phyloP scores from a whole-genome alignment of 2,113 vertebrate species.

The Prochilodus magdalenae region DNA sequence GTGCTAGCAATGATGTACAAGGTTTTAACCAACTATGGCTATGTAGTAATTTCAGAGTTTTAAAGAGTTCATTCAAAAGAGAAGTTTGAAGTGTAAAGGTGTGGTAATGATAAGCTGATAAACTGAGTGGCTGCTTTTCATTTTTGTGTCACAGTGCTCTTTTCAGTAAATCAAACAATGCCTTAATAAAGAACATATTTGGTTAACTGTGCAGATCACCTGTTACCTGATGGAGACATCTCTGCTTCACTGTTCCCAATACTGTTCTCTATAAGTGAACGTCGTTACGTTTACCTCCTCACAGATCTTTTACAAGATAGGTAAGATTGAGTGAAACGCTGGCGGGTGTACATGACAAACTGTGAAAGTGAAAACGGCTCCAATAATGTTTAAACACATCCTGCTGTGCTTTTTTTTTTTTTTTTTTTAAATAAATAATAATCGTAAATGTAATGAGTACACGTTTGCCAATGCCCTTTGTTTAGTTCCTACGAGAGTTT shows the following conservation, averaged over 20 bases:
- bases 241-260: neutral
- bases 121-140: neutral
- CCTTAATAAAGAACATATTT: conserved; percentile 41
- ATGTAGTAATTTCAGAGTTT: neutral
- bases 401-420: neutral
- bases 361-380: neutral
- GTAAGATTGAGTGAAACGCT: neutral
- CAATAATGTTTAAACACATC: neutral
- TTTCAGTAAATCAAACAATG: conserved; percentile 34
- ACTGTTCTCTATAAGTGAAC: neutral
- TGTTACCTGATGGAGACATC: neutral
- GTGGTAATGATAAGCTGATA: neutral
- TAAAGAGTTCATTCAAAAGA: conserved; percentile 19
- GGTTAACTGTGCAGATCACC: conserved; percentile 6
- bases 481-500: neutral
- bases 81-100: neutral
- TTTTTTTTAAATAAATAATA: conserved; percentile 12
- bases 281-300: neutral
- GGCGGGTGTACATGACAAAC: neutral
- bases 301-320: neutral
- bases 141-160: conserved; percentile 20
- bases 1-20: conserved; percentile 11
- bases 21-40: conserved; percentile 27
- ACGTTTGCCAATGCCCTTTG: neutral
- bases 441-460: neutral